Percentiles rank a stretch among this genome's conserved stretches.
These are phyloP conservation scores for Ailurus styani DNA, from an alignment of 2,113 vertebrate genomes.

Conservation along the genomic window DNA sequence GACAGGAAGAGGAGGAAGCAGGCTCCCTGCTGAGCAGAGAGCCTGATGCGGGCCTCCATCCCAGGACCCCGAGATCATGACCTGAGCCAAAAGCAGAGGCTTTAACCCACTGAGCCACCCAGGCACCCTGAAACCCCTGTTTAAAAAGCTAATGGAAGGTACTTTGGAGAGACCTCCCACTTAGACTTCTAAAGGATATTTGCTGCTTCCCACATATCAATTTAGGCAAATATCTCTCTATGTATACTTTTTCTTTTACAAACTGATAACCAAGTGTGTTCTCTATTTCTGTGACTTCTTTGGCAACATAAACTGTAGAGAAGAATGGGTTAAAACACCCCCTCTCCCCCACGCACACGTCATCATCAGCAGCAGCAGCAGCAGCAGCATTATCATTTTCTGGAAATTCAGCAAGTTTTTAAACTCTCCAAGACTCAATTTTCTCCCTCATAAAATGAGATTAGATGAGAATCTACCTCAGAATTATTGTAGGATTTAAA, in stretches of 20 bases:
- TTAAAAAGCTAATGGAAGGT: neutral
- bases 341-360: too few relatives aligned
- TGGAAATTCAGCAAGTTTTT: neutral
- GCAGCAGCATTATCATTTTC: neutral
- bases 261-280: neutral
- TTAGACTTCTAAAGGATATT: neutral
- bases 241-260: neutral
- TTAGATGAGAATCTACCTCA: neutral
- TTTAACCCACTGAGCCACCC: too few relatives aligned
- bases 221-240: neutral
- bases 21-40: too few relatives aligned
- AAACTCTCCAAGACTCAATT: neutral
- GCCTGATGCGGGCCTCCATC: too few relatives aligned
- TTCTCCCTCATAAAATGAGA: neutral
- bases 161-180: neutral
- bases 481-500: neutral
- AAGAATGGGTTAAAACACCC: neutral
- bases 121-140: too few relatives aligned
- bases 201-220: neutral
- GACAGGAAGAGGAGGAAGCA: too few relatives aligned
- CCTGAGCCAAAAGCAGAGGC: too few relatives aligned
- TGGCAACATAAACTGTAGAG: neutral
- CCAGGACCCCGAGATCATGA: too few relatives aligned
- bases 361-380: too few relatives aligned
- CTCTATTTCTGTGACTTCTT: neutral